Base-by-base conservation (phyloP, 2,888 invertebrate genomes). In the Criorhina ranunculi region DNA sequence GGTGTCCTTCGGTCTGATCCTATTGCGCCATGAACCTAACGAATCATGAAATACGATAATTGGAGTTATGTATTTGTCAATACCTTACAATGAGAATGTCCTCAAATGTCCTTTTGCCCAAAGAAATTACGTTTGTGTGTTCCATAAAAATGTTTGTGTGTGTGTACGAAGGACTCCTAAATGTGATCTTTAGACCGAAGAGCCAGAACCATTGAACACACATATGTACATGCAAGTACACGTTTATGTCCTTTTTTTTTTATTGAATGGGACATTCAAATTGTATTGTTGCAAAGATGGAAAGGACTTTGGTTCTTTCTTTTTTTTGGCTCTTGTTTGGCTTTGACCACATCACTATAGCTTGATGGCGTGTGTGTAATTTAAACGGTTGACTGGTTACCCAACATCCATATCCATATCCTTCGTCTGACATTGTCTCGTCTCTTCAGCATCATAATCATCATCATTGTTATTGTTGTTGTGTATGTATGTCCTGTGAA, bases 21-120 rank as follows among this genome's bases (percentile, higher is more conserved):
- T 59, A 66, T 70, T 79, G 87, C 86, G 75, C 82, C 82, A 86
- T 86, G 87, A 87, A 88, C 81, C 86, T 88, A 88, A 88, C 87
- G 87, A 88, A 88, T 88, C 87, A 88, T 88, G 87, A 88, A 88
- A 88, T 88, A 86, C 87, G 87, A 88, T 87, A 88, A 88, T 87
- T 88, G 87, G 86, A 86, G 80, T 85, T 85, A 80, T 85, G 78
- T 86, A 86, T 80, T 80, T 80, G 85, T 85, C 85, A 85, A 85
- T 85, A 80, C 80, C 70, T 80, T 75, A 79, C 69, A 85, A 85
- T 73, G 79, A 37, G 55, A 78, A 53, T 73, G 62, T 59, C 77
- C 44, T 69, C 42, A 67, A 67, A 67, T 69, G 83, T 69, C 79
- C 79, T 75, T 53, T 69, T 59, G 44, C 53, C 12, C 33, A 62